Conservation (phyloP, 2,797 vertebrate species). For the Harpagifer antarcticus region DNA sequence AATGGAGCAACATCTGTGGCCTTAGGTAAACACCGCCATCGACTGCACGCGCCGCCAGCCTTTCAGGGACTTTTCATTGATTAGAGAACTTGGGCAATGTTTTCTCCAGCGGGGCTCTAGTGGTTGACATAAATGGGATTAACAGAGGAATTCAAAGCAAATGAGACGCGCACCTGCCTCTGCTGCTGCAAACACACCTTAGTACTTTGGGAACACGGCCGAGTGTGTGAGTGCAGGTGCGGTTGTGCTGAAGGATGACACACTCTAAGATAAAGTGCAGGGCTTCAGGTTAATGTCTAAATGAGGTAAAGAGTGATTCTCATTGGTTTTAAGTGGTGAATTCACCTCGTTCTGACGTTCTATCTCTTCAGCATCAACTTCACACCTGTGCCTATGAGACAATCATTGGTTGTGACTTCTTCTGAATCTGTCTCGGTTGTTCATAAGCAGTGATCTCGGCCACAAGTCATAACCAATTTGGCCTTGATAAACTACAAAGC, state of each 20-base stretch:
- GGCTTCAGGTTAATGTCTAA: constrained; percentile 35
- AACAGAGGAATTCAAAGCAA: constrained; percentile 69
- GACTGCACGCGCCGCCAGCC: constrained; percentile 46
- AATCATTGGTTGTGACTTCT: constrained; percentile 28
- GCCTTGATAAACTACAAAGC: constrained; percentile 66
- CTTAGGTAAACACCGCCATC: constrained; percentile 61
- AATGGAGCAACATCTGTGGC: constrained; percentile 72
- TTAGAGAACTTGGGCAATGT: constrained; percentile 74
- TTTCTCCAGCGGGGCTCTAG: constrained; percentile 69
- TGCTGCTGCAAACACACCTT: constrained; percentile 31
- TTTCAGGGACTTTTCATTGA: constrained; percentile 70
- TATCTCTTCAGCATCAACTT: too few relatives aligned
- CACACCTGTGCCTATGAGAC: too few relatives aligned
- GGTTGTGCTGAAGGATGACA: constrained; percentile 10
- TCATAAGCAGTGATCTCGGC: constrained; percentile 40
- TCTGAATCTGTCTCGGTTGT: constrained; percentile 27
- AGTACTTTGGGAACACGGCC: constrained; percentile 22
- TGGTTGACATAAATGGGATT: constrained; percentile 73
- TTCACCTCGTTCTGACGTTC: constrained; percentile 9
- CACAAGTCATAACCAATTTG: constrained; percentile 43
- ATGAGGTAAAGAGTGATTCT: constrained; percentile 35
- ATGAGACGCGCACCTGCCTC: constrained; percentile 68
- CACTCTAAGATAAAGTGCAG: constrained; percentile 24
- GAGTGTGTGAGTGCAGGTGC: constrained; percentile 56
- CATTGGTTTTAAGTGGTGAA: constrained; percentile 36